Evolutionary conservation across 2,888 invertebrate genomes (phyloP).

Genomic region (Trichopoda pennipes): DNA sequence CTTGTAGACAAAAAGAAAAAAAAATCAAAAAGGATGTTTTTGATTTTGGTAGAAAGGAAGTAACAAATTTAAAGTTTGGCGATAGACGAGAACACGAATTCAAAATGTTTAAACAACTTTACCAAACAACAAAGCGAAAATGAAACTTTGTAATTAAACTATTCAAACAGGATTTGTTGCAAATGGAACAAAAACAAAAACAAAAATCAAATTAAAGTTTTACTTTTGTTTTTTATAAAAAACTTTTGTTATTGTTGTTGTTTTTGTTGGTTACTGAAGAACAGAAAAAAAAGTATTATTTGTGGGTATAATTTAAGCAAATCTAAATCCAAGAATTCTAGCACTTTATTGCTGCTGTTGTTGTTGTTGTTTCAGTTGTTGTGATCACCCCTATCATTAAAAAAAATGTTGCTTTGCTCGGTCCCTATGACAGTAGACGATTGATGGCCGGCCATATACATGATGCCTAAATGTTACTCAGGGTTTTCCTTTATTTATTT

Average conservation of each 20-base stretch:
- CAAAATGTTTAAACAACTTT: constrained; percentile 3
- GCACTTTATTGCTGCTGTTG: constrained; percentile 49
- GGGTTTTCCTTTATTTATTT: constrained; percentile 38
- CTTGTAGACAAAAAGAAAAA: constrained; percentile 8
- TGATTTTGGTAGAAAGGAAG: constrained; percentile 54
- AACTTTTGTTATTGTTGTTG: constrained; percentile 43
- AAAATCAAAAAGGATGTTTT: constrained; percentile 15
- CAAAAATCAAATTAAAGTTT: constrained; percentile 50
- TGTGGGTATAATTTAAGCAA: constrained; percentile 44
- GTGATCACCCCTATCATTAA: constrained; percentile 74
- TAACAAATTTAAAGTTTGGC: constrained; percentile 60
- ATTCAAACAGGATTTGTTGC: constrained; percentile 66
- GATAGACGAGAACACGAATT: constrained; percentile 26
- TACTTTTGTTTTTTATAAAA: constrained; percentile 10
- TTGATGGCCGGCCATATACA: constrained; percentile 72
- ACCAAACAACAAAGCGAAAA: constrained; percentile 28
- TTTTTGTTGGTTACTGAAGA: constrained; percentile 34
- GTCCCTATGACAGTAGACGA: constrained; percentile 73
- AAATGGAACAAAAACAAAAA: constrained; percentile 43
- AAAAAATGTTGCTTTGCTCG: constrained; percentile 68
- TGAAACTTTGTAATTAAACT: constrained; percentile 70
- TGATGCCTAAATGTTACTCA: constrained; percentile 67
- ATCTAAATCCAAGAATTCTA: constrained; percentile 65
- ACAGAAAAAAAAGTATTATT: constrained; percentile 51
- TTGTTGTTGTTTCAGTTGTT: constrained; percentile 36